A percentile compares a stretch with the other conserved stretches of the same genome.
Conservation (phyloP, 2,113 vertebrate species). For the Callionymus lyra region DNA sequence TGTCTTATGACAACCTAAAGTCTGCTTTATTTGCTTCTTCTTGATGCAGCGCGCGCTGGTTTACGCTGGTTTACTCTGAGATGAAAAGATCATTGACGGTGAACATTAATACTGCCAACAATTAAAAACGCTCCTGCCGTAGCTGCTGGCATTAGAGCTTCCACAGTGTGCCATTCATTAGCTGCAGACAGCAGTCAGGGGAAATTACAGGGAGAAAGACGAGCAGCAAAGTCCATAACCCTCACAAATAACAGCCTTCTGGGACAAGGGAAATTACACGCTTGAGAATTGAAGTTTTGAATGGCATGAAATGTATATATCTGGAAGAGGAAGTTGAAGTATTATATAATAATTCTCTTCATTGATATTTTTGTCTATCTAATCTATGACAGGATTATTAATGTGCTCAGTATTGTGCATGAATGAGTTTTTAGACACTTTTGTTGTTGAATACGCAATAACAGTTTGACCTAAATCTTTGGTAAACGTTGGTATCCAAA, state of each 20-base stretch:
- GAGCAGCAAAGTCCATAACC: constrained; percentile 54
- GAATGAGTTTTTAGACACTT: too few species aligned
- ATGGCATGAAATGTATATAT: constrained; percentile 28
- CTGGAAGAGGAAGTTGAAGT: constrained; percentile 30
- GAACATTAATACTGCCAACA: constrained; percentile 15
- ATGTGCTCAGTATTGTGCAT: too few species aligned
- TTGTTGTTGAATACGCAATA: too few species aligned
- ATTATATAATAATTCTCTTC: too few species aligned
- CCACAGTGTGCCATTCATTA: constrained; percentile 50
- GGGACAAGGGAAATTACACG: constrained; percentile 55
- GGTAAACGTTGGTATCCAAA: too few species aligned
- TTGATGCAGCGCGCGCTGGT: too few species aligned
- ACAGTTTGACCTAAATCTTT: too few species aligned
- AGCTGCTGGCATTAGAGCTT: constrained; percentile 43
- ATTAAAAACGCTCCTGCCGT: constrained; percentile 30
- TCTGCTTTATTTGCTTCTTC: too few species aligned
- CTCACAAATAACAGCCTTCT: constrained; percentile 61
- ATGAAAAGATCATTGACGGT: constrained; percentile 39
- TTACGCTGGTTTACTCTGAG: too few species aligned
- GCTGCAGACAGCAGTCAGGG: constrained; percentile 52
- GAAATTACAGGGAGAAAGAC: constrained; percentile 61
- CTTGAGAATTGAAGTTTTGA: constrained; percentile 46
- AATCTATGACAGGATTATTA: constrained; percentile 1
- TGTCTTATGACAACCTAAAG: constrained; percentile 21
- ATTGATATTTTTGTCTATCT: too few species aligned